Conservation (phyloP, 2,113 vertebrate genomes). For the Myxocyprinus asiaticus region DNA sequence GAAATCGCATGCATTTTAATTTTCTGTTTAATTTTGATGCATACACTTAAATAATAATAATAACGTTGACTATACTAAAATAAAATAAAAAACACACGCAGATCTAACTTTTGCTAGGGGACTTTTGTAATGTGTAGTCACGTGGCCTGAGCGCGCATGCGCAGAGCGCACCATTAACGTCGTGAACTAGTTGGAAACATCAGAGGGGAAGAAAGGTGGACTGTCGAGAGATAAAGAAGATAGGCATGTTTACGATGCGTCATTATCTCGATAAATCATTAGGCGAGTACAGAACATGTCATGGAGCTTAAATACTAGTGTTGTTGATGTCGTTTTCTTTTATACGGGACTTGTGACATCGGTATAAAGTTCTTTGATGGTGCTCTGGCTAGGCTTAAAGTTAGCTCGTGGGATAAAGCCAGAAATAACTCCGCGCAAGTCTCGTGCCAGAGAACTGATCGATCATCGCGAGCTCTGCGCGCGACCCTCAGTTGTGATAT, state of each 20-base stretch:
- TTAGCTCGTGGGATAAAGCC: constrained; percentile 28
- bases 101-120: not conserved
- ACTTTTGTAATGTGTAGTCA: not conserved
- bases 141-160: constrained; percentile 28
- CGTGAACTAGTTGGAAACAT: constrained; percentile 19
- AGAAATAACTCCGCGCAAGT: constrained; percentile 21
- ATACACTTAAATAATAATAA: too few relatives aligned
- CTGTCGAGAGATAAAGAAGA: not conserved
- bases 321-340: not conserved
- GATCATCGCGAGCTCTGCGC: not conserved
- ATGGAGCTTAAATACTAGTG: not conserved
- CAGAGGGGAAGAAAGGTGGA: not conserved
- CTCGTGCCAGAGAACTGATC: not conserved
- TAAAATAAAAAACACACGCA: too few relatives aligned
- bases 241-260: not conserved
- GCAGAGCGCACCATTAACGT: not conserved
- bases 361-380: not conserved
- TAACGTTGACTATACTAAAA: too few relatives aligned
- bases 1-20: too few relatives aligned
- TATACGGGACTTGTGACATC: not conserved
- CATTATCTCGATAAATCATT: not conserved
- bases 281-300: not conserved
- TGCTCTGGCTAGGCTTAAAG: constrained; percentile 18
- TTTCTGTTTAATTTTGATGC: too few relatives aligned
- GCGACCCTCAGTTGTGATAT: not conserved